A percentile compares a stretch with the other conserved stretches of the same genome.
These are phyloP conservation scores for Rhombomys opimus DNA, from an alignment of 2,113 vertebrate genomes.

Conservation along the genomic window DNA sequence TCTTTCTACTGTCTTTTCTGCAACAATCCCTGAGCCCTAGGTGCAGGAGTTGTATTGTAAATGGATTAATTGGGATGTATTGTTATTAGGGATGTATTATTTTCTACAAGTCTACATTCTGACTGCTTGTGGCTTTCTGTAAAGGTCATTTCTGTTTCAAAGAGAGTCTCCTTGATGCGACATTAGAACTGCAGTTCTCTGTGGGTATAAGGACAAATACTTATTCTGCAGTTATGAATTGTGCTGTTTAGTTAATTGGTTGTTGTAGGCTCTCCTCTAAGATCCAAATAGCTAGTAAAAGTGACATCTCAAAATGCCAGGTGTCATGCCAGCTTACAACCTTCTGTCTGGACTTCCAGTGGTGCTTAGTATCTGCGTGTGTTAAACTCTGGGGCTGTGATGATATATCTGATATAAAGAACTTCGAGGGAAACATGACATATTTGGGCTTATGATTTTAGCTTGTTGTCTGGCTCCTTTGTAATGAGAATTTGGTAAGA, in stretches of 20 bases:
- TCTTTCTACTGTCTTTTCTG: background rate
- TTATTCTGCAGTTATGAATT: background rate
- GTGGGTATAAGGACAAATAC: background rate
- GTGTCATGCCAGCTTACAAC: background rate
- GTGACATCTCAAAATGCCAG: background rate
- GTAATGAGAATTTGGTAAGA: no score
- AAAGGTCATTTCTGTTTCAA: background rate
- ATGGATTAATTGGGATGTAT: background rate
- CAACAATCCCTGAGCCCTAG: background rate
- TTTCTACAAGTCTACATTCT: background rate
- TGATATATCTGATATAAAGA: background rate
- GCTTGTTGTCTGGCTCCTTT: background rate
- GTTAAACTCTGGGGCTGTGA: background rate
- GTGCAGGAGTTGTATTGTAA: background rate
- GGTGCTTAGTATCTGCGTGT: background rate
- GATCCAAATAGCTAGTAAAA: background rate
- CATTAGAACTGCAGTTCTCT: background rate
- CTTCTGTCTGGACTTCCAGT: background rate
- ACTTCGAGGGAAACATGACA: background rate
- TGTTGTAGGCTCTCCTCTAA: background rate
- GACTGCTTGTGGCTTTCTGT: background rate
- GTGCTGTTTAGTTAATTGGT: background rate
- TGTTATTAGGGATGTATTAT: no score
- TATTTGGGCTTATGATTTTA: background rate
- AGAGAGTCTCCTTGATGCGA: background rate